Conservation (phyloP, 2,797 vertebrate genomes). For the Thamnophis elegans region DNA sequence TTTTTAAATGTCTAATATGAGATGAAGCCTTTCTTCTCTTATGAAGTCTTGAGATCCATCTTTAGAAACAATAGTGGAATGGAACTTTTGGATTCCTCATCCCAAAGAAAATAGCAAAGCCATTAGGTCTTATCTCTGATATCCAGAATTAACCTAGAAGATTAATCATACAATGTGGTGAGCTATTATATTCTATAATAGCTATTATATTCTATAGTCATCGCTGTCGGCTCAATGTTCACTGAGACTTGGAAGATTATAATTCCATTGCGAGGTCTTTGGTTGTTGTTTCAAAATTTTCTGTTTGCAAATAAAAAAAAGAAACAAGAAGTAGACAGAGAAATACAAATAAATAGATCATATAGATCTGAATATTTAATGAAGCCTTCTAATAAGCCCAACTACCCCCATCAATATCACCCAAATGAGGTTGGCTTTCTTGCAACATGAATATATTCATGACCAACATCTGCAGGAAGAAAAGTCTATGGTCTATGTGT, state of each 20-base stretch:
- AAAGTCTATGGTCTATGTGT: not conserved
- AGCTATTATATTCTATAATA: not conserved
- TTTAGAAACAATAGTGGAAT: not conserved
- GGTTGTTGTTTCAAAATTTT: not conserved
- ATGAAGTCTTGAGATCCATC: not conserved
- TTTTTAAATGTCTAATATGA: not conserved
- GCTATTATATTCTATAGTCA: not conserved
- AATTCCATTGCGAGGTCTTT: not conserved
- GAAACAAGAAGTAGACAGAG: not conserved
- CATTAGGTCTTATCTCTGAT: not conserved
- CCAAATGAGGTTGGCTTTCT: not conserved
- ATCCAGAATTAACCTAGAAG: not conserved
- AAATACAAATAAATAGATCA: not conserved
- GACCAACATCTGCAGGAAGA: not conserved
- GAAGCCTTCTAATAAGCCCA: not conserved
- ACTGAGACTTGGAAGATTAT: not conserved
- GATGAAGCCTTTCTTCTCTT: not conserved
- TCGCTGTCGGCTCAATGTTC: not conserved
- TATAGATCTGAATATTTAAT: not conserved
- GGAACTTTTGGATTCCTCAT: not conserved
- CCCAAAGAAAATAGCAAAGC: not conserved
- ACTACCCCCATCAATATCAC: not conserved
- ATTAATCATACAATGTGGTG: not conserved
- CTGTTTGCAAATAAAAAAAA: not conserved
- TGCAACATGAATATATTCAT: not conserved